Conservation (phyloP, 2,888 invertebrate genomes). For the Chrysina gloriosa region DNA sequence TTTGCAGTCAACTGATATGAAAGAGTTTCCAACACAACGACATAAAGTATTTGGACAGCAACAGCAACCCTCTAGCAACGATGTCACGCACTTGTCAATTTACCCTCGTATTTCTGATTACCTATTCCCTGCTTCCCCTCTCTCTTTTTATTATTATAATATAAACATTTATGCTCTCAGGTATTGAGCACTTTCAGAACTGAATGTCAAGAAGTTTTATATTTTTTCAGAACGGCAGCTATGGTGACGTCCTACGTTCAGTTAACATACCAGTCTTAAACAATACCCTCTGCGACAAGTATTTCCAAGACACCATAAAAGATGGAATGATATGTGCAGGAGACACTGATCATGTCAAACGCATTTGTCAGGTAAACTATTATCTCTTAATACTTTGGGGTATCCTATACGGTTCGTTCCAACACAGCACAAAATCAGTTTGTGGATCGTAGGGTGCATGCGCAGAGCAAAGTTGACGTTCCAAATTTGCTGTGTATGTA, state of each 20-base stretch:
- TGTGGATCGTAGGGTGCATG: too few species aligned
- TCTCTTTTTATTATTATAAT: not conserved
- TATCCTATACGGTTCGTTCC: too few species aligned
- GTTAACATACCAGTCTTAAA: slow-evolving; percentile 35
- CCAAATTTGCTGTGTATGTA: too few species aligned
- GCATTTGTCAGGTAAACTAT: slow-evolving; percentile 46
- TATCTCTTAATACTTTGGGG: not conserved
- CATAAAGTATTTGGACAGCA: too few species aligned
- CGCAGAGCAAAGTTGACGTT: too few species aligned
- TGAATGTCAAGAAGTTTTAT: not conserved
- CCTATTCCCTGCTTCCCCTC: too few species aligned
- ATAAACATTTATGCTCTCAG: not conserved
- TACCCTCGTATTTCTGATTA: too few species aligned
- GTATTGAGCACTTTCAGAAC: not conserved
- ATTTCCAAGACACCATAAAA: slow-evolving; percentile 38
- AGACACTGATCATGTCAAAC: slow-evolving; percentile 42
- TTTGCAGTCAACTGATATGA: too few species aligned
- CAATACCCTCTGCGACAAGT: slow-evolving; percentile 24
- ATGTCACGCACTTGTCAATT: too few species aligned
- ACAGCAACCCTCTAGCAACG: too few species aligned
- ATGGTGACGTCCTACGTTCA: slow-evolving; percentile 29
- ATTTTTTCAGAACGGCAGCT: slow-evolving; percentile 17
- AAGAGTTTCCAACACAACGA: too few species aligned
- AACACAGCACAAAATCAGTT: too few species aligned
- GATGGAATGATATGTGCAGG: slow-evolving; percentile 50